These are phyloP conservation scores for Arctocebus calabarensis DNA, from an alignment of 2,797 vertebrate species.

Conservation along the genomic window DNA sequence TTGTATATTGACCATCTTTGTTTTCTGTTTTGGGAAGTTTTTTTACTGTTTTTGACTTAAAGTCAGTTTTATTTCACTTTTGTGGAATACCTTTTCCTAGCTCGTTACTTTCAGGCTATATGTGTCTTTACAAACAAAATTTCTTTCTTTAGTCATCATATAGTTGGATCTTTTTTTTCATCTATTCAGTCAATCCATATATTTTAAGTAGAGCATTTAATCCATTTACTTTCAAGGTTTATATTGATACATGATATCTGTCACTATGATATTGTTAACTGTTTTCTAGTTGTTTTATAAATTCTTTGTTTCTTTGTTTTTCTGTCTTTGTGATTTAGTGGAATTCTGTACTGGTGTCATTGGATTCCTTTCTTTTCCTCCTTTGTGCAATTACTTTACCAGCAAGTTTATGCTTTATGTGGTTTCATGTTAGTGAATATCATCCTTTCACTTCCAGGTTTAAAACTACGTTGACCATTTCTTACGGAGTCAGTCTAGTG, in stretches of 20 bases:
- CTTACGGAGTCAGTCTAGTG: background rate
- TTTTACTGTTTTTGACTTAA: background rate
- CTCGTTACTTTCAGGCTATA: background rate
- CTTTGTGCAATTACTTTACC: background rate
- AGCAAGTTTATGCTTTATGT: background rate
- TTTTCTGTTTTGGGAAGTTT: background rate
- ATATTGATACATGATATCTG: background rate
- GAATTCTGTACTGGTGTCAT: background rate
- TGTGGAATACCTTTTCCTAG: background rate
- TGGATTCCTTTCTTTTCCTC: background rate
- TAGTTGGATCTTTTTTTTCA: background rate
- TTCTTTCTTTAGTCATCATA: background rate
- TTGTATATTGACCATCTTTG: background rate
- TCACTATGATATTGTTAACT: background rate
- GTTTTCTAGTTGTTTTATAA: background rate
- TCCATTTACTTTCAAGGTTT: background rate
- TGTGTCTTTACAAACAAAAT: background rate
- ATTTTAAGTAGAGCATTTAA: background rate
- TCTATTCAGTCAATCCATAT: background rate
- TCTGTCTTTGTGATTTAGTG: background rate
- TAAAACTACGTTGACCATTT: background rate
- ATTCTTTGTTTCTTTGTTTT: background rate
- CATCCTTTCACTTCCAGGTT: background rate
- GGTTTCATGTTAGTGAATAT: background rate
- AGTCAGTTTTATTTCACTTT: background rate